Base-by-base conservation (phyloP, 2,113 vertebrate genomes). In the Chionis minor region DNA sequence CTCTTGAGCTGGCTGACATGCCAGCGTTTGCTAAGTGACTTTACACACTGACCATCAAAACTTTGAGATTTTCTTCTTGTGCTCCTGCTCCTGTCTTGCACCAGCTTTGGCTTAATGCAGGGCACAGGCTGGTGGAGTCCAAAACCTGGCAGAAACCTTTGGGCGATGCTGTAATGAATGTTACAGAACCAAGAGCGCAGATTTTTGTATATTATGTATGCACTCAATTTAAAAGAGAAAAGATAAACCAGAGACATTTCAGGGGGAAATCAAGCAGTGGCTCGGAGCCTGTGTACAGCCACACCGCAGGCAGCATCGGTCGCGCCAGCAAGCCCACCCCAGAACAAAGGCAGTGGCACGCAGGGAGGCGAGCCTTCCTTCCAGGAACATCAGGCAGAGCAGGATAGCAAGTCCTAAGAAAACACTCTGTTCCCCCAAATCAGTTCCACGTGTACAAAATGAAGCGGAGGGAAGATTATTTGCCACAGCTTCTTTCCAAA, bases 401-500 rank as follows among this genome's bases (percentile, higher is more conserved):
- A 18, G 73, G 61, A 45, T 62, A 77, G 32, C 38, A 3, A 26
- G 42, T 51, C 66, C 85, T 81, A 73, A 65, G 74, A 42, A 96
- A 96, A 90, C 58, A 86, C 32, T 3, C 6, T 0, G 0, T 52
- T 86, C 54, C 67, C 74, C 5, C 23, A 94, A 45, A 96, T 96
- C 80, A 83, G 33, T 86, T 86, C 75, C 91, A 92, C 0, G 1
- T 62, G 72, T 4, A 52, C 62, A 27, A 49, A 63, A 84, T 18
- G 69, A 82, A 56, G 59, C 67, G 84, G 69, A 58, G 45, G 1
- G 23, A 55, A 54, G 58, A 81, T 70, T 45, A 6, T 61, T 88
- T 82, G 63, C 45, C 59, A 26, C 75, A 44, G 45, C 67, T 91
- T 58, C 42, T 65, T 86, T 92, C 80, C 88, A 91, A 88, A 88